A percentile compares a stretch with the other conserved stretches of the same genome.
These are phyloP conservation scores for Eristalinus aeneus DNA, from an alignment of 2,888 invertebrate species.

Conservation along the genomic window DNA sequence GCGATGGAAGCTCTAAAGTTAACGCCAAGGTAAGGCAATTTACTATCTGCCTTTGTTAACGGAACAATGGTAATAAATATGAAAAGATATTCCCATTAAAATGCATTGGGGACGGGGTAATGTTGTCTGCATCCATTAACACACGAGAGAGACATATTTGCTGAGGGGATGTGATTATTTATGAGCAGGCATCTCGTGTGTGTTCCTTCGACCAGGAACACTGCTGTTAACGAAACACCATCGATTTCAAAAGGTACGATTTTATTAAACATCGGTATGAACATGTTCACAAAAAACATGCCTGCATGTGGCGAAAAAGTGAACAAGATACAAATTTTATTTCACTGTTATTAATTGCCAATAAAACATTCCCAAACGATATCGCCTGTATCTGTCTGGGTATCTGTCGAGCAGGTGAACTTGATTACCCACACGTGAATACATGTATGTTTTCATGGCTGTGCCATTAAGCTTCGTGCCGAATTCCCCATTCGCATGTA, in stretches of 20 bases:
- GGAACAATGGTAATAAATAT: slow-evolving; percentile 26
- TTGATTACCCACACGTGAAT: background rate
- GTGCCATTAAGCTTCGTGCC: background rate
- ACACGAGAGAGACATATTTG: slow-evolving; percentile 30
- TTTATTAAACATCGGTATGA: slow-evolving; percentile 20
- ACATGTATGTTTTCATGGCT: background rate
- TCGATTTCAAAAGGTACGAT: background rate
- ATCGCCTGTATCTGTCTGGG: background rate
- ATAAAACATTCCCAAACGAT: slow-evolving; percentile 8
- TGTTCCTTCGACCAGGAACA: background rate
- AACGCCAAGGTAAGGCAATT: background rate
- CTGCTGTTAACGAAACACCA: background rate
- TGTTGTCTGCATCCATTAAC: slow-evolving; percentile 35
- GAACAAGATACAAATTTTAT: slow-evolving; percentile 19
- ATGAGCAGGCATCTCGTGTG: background rate
- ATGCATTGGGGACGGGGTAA: slow-evolving; percentile 13
- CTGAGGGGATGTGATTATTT: slow-evolving; percentile 21
- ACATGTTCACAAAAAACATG: slow-evolving; percentile 17
- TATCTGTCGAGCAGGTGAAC: background rate
- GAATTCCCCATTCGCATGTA: background rate
- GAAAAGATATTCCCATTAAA: slow-evolving; percentile 28
- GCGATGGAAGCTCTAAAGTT: background rate
- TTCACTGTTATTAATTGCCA: slow-evolving; percentile 32
- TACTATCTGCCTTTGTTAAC: slow-evolving; percentile 1
- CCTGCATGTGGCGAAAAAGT: background rate